Evolutionary conservation across 2,888 invertebrate species (phyloP).

Genomic region (Synergus japonicus): DNA sequence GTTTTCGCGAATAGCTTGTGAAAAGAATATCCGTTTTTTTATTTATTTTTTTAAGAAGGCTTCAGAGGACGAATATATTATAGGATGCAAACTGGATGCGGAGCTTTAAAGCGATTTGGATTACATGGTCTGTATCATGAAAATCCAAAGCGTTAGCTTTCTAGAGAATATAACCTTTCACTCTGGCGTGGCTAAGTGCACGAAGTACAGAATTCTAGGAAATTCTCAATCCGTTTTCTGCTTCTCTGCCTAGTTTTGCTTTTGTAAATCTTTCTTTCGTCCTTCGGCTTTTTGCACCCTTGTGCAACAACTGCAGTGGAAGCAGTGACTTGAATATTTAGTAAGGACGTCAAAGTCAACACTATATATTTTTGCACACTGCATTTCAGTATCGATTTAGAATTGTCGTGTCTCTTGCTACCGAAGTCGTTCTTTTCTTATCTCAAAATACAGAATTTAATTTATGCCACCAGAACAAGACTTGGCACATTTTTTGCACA

Average conservation of each 20-base stretch:
- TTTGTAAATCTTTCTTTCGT: background rate
- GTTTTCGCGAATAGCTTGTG: background rate
- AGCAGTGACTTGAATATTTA: background rate
- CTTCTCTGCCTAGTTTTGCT: background rate
- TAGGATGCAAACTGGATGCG: constrained; percentile 3
- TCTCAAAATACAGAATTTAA: too few relatives aligned
- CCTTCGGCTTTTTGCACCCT: background rate
- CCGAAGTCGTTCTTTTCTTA: background rate
- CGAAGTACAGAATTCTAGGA: background rate
- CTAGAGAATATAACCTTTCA: constrained; percentile 24
- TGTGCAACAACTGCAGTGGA: background rate
- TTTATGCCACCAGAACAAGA: too few relatives aligned
- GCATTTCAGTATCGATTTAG: background rate
- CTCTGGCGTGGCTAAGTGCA: constrained; percentile 16
- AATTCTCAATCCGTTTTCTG: constrained; percentile 1
- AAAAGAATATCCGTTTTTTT: constrained; percentile 21
- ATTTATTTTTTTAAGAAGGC: constrained; percentile 11
- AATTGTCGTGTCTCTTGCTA: background rate
- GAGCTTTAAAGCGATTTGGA: constrained; percentile 32
- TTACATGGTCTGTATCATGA: constrained; percentile 8
- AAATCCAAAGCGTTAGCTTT: constrained; percentile 34
- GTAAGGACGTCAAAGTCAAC: background rate
- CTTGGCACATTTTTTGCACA: too few relatives aligned
- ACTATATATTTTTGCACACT: background rate
- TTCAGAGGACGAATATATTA: constrained; percentile 31